These are phyloP conservation scores for Hephaestus fuliginosus DNA, from an alignment of 2,797 vertebrate genomes.

Conservation along the genomic window DNA sequence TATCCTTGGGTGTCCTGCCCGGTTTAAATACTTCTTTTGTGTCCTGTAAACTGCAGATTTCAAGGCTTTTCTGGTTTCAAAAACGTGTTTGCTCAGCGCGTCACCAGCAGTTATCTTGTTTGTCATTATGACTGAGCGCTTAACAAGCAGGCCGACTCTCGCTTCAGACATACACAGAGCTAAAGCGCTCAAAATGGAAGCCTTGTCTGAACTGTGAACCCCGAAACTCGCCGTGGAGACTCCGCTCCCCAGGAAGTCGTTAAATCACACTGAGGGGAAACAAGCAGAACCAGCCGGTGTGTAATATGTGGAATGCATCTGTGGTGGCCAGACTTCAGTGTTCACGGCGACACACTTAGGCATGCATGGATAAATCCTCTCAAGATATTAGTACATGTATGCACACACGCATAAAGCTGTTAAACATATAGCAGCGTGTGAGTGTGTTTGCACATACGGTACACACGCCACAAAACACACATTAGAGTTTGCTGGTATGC, in stretches of 20 bases:
- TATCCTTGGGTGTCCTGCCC: constrained; percentile 20
- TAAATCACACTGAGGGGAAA: constrained; percentile 53
- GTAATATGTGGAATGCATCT: constrained; percentile 61
- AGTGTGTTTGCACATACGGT: constrained; percentile 20
- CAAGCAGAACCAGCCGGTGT: constrained; percentile 36
- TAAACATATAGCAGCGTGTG: constrained; percentile 40
- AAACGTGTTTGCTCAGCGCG: constrained; percentile 15
- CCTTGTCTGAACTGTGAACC: constrained; percentile 52
- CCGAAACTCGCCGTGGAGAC: constrained; percentile 26
- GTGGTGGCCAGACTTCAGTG: constrained; percentile 37
- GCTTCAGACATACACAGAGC: constrained; percentile 1
- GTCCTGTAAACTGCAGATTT: constrained; percentile 29
- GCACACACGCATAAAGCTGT: constrained; percentile 42
- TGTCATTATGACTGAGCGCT: constrained; percentile 9
- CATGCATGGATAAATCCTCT: constrained; percentile 47
- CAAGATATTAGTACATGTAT: constrained; percentile 32
- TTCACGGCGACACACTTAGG: constrained; percentile 38
- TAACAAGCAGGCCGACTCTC: constrained; percentile 25
- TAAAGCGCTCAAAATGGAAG: constrained; percentile 26
- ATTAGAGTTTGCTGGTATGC: constrained; percentile 12
- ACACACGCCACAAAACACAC: background rate
- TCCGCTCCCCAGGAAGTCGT: constrained; percentile 51
- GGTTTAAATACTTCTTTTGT: constrained; percentile 45
- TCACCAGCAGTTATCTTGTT: background rate
- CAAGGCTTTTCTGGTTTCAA: constrained; percentile 18